Percentiles rank a stretch among this genome's conserved stretches.
Conservation (phyloP, 2,113 vertebrate species). For the Cyanoramphus novaezelandiae region DNA sequence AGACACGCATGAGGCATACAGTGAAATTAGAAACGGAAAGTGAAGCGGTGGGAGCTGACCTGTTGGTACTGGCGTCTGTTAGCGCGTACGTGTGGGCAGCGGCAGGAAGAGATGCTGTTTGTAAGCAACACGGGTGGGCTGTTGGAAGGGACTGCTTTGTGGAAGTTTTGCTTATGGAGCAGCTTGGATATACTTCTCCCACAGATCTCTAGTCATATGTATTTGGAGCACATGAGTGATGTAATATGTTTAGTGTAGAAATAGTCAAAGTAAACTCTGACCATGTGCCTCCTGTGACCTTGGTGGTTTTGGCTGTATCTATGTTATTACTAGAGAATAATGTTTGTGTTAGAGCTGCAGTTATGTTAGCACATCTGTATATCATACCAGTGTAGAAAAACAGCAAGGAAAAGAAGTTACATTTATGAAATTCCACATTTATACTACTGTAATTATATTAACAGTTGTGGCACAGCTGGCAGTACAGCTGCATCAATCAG, state of each 20-base stretch:
- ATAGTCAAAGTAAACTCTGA: not conserved
- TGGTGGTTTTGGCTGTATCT: not conserved
- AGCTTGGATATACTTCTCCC: not conserved
- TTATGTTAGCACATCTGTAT: not conserved
- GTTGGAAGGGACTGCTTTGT: not conserved
- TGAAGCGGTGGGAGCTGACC: not conserved
- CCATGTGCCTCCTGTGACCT: not conserved
- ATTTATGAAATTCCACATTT: not conserved
- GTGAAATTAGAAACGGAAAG: not conserved
- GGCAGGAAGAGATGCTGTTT: not conserved
- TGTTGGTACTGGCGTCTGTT: fast-evolving
- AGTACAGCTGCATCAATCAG: not conserved
- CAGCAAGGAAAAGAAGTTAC: not conserved
- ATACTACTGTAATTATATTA: not conserved
- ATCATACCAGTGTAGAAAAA: not conserved
- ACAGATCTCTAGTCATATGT: not conserved
- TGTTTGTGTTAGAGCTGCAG: not conserved
- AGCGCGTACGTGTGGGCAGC: not conserved
- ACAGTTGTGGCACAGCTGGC: not conserved
- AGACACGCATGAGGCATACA: fast-evolving
- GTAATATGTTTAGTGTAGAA: conserved; percentile 10
- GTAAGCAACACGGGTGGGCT: not conserved
- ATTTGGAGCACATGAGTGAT: not conserved
- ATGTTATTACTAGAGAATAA: not conserved
- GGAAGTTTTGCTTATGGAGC: not conserved